Percentiles rank a stretch among this genome's conserved stretches.
Conservation (phyloP, 2,888 invertebrate genomes). For the Lysandra bellargus region DNA sequence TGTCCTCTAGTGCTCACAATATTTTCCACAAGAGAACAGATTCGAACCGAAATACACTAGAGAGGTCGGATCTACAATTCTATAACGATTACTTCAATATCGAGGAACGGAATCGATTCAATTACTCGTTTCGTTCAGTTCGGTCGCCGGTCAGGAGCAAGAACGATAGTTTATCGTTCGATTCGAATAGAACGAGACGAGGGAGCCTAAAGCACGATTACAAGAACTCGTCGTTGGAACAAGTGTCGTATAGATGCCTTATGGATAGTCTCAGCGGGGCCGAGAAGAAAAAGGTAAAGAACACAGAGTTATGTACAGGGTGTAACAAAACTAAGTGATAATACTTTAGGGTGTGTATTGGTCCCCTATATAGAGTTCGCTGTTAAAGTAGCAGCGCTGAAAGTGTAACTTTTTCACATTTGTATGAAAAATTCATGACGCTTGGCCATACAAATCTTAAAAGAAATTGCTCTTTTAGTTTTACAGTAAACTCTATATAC, state of each 20-base stretch:
- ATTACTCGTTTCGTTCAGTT: conserved; percentile 62
- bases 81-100: conserved; percentile 68
- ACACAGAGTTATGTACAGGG: not conserved
- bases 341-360: too few species aligned
- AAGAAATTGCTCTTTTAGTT: too few species aligned
- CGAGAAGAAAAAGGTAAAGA: conserved; percentile 58
- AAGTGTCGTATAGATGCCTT: conserved; percentile 59
- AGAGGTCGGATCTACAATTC: conserved; percentile 57
- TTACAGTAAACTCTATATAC: too few species aligned
- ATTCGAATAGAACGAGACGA: conserved; percentile 52
- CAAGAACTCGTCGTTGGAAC: conserved; percentile 62
- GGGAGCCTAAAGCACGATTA: conserved; percentile 58
- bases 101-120: conserved; percentile 55
- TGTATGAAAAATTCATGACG: too few species aligned
- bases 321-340: not conserved
- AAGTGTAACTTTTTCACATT: too few species aligned
- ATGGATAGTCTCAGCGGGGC: conserved; percentile 55
- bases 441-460: too few species aligned
- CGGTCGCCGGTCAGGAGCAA: conserved; percentile 52
- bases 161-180: conserved; percentile 57
- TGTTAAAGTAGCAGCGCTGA: too few species aligned
- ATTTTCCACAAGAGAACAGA: conserved; percentile 50
- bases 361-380: too few species aligned
- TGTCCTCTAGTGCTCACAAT: conserved; percentile 65
- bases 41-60: conserved; percentile 47